Conservation (phyloP, 2,888 invertebrate genomes). For the Apodemia mormo region DNA sequence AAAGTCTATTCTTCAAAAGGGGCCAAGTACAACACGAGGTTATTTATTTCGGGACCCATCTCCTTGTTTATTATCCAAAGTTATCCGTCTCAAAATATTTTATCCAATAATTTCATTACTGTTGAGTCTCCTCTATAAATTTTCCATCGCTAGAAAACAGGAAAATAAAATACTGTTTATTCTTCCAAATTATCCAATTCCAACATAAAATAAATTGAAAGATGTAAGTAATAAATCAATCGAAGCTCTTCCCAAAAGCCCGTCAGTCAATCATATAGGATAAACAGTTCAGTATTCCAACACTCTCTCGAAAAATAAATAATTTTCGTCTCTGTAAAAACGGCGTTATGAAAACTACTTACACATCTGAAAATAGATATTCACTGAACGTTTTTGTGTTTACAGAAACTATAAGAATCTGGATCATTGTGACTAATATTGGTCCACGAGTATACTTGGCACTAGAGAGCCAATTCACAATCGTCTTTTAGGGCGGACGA, state of each 20-base stretch:
- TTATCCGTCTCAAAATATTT: too few relatives aligned
- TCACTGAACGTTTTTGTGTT: background rate
- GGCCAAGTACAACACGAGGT: too few relatives aligned
- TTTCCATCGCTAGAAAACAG: background rate
- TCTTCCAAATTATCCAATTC: background rate
- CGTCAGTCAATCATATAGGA: slow-evolving; percentile 9
- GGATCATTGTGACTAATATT: slow-evolving; percentile 1
- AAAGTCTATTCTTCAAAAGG: too few relatives aligned
- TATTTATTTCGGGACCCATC: too few relatives aligned
- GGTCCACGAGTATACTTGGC: slow-evolving; percentile 13
- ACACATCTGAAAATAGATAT: slow-evolving; percentile 11
- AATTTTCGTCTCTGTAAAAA: background rate
- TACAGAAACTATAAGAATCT: slow-evolving; percentile 1
- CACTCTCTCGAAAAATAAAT: slow-evolving; percentile 12
- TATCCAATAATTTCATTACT: too few relatives aligned
- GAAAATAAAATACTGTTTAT: slow-evolving; percentile 4
- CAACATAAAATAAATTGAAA: background rate
- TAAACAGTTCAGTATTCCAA: slow-evolving; percentile 1
- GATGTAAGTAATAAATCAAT: slow-evolving; percentile 10
- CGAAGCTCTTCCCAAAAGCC: slow-evolving; percentile 7
- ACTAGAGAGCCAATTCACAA: background rate
- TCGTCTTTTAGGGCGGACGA: background rate
- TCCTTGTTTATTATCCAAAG: too few relatives aligned
- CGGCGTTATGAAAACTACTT: slow-evolving; percentile 13
- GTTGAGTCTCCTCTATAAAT: too few relatives aligned